These are phyloP conservation scores for Listrodromus nycthemerus DNA, from an alignment of 2,888 invertebrate species.

Conservation along the genomic window DNA sequence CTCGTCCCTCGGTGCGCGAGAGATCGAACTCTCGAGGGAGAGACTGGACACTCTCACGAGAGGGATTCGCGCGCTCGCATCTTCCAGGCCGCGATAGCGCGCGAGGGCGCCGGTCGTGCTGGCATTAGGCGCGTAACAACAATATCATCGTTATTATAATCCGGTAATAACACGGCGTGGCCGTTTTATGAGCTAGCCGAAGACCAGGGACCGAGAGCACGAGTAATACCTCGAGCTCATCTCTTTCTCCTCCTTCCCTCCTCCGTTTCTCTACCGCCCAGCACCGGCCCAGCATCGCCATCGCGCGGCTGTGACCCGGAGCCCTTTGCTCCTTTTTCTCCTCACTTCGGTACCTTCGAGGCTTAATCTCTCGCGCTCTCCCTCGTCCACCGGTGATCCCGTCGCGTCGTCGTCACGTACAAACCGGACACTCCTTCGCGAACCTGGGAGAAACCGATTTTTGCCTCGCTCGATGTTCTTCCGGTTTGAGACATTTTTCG, in stretches of 20 bases:
- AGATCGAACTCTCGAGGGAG: not conserved
- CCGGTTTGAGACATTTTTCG: not conserved
- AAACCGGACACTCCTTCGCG: not conserved
- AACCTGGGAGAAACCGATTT: not conserved
- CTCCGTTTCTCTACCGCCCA: not conserved
- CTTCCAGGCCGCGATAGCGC: constrained; percentile 50
- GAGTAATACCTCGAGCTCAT: not conserved
- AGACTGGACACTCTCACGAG: not conserved
- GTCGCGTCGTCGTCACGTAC: not conserved
- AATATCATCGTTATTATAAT: constrained; percentile 80
- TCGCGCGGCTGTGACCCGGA: not conserved
- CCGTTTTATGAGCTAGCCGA: constrained; percentile 69
- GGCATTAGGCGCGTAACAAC: constrained; percentile 78
- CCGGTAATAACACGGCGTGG: constrained; percentile 78
- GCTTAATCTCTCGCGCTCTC: constrained; percentile 21
- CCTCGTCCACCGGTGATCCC: constrained; percentile 20
- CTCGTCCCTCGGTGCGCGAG: constrained; percentile 4
- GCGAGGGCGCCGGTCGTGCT: constrained; percentile 43
- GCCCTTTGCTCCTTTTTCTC: not conserved
- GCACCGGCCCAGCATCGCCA: constrained; percentile 25
- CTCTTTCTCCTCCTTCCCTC: not conserved
- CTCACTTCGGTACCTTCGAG: not conserved
- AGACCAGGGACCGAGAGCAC: constrained; percentile 39
- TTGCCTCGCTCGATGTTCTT: not conserved
- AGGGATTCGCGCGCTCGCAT: constrained; percentile 39